phyloP scores from a whole-genome alignment of 2,888 invertebrate genomes.

The Campoplex capitator region DNA sequence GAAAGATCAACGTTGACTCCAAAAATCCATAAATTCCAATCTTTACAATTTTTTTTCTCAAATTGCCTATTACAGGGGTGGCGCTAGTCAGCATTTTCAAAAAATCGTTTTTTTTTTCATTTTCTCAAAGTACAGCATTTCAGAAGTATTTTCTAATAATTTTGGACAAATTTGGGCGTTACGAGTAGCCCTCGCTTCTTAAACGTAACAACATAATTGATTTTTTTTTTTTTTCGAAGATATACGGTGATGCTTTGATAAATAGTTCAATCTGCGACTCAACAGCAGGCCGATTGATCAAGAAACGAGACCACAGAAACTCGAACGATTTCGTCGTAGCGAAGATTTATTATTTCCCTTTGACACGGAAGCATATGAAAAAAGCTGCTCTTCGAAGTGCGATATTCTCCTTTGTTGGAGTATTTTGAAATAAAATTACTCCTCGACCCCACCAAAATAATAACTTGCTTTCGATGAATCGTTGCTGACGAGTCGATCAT shows the following conservation, averaged over 20 bases:
- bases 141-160: too few species aligned
- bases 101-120: too few species aligned
- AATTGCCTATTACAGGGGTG: too few species aligned
- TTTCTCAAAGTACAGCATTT: too few species aligned
- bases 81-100: too few species aligned
- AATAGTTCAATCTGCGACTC: background rate
- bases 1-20: too few species aligned
- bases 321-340: background rate
- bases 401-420: background rate
- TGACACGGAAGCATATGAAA: background rate
- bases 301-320: background rate
- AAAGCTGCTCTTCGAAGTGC: background rate
- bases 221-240: too few species aligned
- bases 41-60: too few species aligned
- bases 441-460: background rate
- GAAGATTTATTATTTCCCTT: background rate
- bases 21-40: too few species aligned
- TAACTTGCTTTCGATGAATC: conserved; percentile 14
- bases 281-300: background rate
- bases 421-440: background rate
- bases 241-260: background rate
- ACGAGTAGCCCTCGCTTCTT: too few species aligned
- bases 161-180: too few species aligned
- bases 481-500: conserved; percentile 6
- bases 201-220: too few species aligned